These are phyloP conservation scores for Quadroppia sp. DNA, from an alignment of 2,888 invertebrate species.

Conservation along the genomic window DNA sequence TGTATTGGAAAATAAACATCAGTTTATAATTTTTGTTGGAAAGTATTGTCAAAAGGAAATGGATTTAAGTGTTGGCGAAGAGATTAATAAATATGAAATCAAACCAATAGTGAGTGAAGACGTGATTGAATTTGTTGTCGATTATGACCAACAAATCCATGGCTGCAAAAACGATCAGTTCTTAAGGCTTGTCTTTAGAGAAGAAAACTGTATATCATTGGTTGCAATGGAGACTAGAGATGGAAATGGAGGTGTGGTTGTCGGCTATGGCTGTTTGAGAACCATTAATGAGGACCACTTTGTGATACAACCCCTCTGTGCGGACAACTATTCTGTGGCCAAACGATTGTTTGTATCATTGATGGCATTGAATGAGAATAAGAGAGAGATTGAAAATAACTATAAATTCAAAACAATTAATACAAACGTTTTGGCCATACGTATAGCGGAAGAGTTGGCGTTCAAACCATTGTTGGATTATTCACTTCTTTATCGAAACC, in stretches of 20 bases:
- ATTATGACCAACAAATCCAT: conserved; percentile 15
- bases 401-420: not conserved
- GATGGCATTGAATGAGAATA: not conserved
- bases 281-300: not conserved
- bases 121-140: not conserved
- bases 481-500: not conserved
- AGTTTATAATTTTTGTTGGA: not conserved
- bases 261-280: conserved; percentile 1
- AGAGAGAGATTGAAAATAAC: not conserved
- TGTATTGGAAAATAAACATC: not conserved
- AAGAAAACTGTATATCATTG: not conserved
- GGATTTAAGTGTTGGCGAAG: too few relatives aligned
- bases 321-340: not conserved
- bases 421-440: not conserved
- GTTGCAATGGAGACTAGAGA: not conserved
- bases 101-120: not conserved
- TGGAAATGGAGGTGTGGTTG: not conserved
- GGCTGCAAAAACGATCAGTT: not conserved
- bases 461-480: not conserved
- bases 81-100: not conserved
- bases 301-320: not conserved
- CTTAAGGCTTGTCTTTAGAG: not conserved
- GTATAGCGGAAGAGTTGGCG: not conserved
- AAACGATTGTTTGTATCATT: not conserved
- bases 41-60: too few relatives aligned